A percentile compares a stretch with the other conserved stretches of the same genome.
Evolutionary conservation across 2,888 invertebrate species (phyloP).

Genomic region (Gibbula magus): DNA sequence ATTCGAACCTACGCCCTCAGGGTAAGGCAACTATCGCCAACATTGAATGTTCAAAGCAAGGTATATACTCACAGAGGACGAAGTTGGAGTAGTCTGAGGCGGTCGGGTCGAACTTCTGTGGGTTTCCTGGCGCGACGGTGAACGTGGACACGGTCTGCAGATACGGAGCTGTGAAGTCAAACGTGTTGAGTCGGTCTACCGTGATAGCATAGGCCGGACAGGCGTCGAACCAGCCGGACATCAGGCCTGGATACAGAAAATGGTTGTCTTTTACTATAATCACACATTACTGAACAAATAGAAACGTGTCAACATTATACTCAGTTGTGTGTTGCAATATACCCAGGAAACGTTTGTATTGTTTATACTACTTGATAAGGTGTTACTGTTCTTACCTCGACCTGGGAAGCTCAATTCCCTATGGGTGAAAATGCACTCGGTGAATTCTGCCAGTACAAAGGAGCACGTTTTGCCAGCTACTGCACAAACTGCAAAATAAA

Average conservation of each 20-base stretch:
- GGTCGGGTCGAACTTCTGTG: constrained; percentile 37
- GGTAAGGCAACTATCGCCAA: too few relatives aligned
- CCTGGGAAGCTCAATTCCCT: constrained; percentile 40
- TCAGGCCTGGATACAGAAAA: too few relatives aligned
- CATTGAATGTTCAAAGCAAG: background rate
- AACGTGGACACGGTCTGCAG: constrained; percentile 34
- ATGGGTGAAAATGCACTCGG: constrained; percentile 36
- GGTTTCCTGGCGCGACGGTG: constrained; percentile 42
- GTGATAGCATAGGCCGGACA: constrained; percentile 41
- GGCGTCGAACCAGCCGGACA: constrained; percentile 49
- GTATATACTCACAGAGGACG: constrained; percentile 33
- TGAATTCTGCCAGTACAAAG: constrained; percentile 33
- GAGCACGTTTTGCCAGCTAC: constrained; percentile 35
- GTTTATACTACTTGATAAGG: too few relatives aligned
- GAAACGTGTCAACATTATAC: background rate
- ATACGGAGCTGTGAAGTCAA: constrained; percentile 43
- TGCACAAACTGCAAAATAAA: constrained; percentile 34
- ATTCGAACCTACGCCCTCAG: too few relatives aligned
- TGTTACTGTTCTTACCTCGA: constrained; percentile 27
- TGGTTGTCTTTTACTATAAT: too few relatives aligned
- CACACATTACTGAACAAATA: background rate
- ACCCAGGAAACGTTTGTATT: background rate
- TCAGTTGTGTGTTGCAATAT: background rate
- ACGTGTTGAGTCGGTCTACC: constrained; percentile 36
- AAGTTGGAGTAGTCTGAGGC: constrained; percentile 27